phyloP scores from a whole-genome alignment of 2,888 invertebrate genomes.

The Odontothrips loti region DNA sequence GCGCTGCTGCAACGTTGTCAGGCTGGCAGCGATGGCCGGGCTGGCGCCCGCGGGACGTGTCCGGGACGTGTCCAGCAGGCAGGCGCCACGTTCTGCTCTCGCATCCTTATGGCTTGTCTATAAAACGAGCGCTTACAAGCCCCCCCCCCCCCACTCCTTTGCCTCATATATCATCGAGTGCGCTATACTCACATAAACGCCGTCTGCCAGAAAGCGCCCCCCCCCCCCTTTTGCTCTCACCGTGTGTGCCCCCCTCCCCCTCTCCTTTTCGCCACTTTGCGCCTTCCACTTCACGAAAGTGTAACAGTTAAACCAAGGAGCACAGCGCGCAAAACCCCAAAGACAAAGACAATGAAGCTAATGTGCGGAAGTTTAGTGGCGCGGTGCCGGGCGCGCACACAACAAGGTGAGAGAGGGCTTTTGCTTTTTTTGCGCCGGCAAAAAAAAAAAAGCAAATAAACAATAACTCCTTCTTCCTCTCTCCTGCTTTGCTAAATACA shows the following conservation, averaged over 20 bases:
- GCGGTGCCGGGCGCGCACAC: background rate
- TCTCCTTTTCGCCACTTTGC: background rate
- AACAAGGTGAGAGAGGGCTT: background rate
- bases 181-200: background rate
- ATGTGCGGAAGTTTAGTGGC: background rate
- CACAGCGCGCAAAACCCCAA: background rate
- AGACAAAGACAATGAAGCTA: no score
- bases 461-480: no score
- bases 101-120: background rate
- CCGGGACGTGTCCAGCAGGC: background rate
- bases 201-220: background rate
- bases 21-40: background rate
- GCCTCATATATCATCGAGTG: background rate
- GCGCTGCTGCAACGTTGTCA: background rate
- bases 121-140: background rate
- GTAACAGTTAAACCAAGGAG: background rate
- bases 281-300: background rate
- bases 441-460: no score
- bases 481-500: no score
- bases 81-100: background rate
- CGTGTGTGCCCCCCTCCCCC: background rate
- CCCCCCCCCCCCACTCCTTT: background rate
- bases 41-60: background rate
- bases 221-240: background rate
- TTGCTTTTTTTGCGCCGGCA: background rate